A percentile compares a stretch with the other conserved stretches of the same genome.
phyloP scores from a whole-genome alignment of 1,140 invertebrate genomes.

The Dreissena rostriformis region DNA sequence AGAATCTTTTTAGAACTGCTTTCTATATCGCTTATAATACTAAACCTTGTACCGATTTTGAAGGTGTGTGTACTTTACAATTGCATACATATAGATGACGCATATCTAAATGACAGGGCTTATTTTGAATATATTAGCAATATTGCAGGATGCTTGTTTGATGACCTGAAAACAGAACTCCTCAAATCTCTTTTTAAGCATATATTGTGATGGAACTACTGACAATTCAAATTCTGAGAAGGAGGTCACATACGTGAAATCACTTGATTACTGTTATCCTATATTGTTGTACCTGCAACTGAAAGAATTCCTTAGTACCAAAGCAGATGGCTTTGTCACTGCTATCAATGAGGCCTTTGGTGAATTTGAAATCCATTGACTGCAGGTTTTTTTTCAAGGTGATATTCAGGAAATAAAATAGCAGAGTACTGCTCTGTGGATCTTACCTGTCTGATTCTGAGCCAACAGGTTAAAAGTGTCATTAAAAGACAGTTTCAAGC shows the following conservation, averaged over 20 bases:
- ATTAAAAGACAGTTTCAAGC: conserved; percentile 56
- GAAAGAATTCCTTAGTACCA: no score
- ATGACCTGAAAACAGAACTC: neutral
- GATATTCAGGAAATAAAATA: conserved; percentile 39
- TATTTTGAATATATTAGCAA: neutral
- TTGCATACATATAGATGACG: neutral
- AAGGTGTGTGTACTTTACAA: neutral
- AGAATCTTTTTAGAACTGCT: no score
- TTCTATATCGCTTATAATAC: neutral
- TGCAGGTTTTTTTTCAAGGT: no score
- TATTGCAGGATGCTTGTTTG: conserved; percentile 8
- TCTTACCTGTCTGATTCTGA: conserved; percentile 53
- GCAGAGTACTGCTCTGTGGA: conserved; percentile 14
- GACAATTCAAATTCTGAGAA: conserved; percentile 12
- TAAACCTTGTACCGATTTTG: conserved; percentile 6
- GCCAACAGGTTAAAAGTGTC: conserved; percentile 55
- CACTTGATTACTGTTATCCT: no score
- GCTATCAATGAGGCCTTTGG: no score
- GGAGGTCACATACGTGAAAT: neutral
- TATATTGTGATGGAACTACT: conserved; percentile 2
- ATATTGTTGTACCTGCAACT: no score
- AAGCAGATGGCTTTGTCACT: no score
- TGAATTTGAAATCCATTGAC: no score
- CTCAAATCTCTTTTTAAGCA: conserved; percentile 10
- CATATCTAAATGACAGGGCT: conserved; percentile 10